Evolutionary conservation across 2,888 invertebrate species (phyloP), one percentile per base, ranked within the genome.

Genomic region (Tenthredo scrophulariae): DNA sequence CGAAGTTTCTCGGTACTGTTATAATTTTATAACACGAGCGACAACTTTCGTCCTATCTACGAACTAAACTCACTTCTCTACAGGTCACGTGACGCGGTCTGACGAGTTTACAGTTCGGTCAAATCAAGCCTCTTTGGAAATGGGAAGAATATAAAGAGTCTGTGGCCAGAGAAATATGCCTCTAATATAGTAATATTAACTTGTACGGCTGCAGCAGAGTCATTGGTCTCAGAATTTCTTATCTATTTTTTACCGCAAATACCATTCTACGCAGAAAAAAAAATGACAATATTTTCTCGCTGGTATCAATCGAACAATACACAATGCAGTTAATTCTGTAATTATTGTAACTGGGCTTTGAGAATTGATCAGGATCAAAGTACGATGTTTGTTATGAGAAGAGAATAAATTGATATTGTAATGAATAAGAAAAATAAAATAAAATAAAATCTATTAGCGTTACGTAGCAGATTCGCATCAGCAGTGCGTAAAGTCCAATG

Each of bases 101-200:
- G 50, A 77, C 77, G 50, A 50, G 77, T 77, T 33, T 54, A 77
- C 77, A 77, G 77, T 54, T 54, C 33, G 46, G 29, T 9, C 46
- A 75, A 26, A 46, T 22, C 5, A 13, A 40, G 18, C 37, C 40
- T 18, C 9, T 72, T 72, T 37, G 22, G 33, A 33, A 72, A 18
- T 33, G 40, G 40, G 22, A 74, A 22, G 13, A 43, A 74, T 37
- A 54, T 15, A 40, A n/a, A 13, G 43, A 74, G 74, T 18, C 33
- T 18, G 29, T 13, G 40, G n/a, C 3, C 2, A 1, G 43, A 22
- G 10, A 18, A 77, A 22, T 75, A 50, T 33, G 7, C 26, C 13
- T 15, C 26, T 4, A 13, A 18, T 15, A 18, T 13, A 46, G 46
- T 18, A 18, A 50, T 18, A 50, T 5, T 18, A 46, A 15, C 15